These are phyloP conservation scores for Acleris literana DNA, from an alignment of 2,888 invertebrate species.

Conservation along the genomic window DNA sequence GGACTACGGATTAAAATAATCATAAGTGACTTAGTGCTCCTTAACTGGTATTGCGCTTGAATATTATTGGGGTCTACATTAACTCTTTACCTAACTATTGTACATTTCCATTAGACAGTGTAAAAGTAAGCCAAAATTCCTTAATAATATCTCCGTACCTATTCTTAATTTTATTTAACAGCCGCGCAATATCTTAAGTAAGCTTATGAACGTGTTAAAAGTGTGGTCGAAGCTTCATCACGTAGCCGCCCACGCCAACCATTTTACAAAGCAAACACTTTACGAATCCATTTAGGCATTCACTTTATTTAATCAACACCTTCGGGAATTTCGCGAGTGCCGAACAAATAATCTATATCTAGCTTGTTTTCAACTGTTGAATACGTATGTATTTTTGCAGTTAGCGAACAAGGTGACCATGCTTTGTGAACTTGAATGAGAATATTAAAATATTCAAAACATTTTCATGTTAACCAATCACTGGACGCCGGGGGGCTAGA, in stretches of 20 bases:
- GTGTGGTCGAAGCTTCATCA: conserved; percentile 23
- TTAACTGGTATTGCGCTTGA: no score
- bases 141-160: not conserved
- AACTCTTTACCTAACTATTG: no score
- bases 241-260: conserved; percentile 24
- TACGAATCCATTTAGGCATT: conserved; percentile 39
- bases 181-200: not conserved
- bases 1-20: no score
- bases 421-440: no score
- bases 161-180: not conserved
- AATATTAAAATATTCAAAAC: no score
- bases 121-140: not conserved
- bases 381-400: not conserved
- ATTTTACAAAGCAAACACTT: conserved; percentile 35
- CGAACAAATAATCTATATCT: conserved; percentile 34
- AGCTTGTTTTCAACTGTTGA: not conserved
- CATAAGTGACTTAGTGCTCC: no score
- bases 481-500: no score
- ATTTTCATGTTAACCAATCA: no score
- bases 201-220: conserved; percentile 26
- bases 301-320: conserved; percentile 35
- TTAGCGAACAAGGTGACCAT: not conserved
- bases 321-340: conserved; percentile 40
- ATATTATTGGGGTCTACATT: no score
- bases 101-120: no score